Percentiles rank a stretch among this genome's conserved stretches.
Evolutionary conservation across 1,140 invertebrate species (phyloP).

Genomic region (Acromyrmex heyeri): DNA sequence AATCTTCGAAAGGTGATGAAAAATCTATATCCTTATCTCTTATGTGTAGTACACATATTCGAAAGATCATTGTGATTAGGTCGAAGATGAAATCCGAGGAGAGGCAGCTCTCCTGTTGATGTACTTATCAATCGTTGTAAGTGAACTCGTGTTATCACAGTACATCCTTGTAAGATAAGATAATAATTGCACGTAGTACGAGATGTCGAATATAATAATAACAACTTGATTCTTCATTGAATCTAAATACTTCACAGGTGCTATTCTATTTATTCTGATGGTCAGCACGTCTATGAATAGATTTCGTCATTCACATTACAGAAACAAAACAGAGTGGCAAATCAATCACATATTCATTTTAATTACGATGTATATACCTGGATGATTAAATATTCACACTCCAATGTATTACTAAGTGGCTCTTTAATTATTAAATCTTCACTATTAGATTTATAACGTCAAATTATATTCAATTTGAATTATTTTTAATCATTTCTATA

Average conservation of each 20-base stretch:
- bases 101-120: background rate
- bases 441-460: no score
- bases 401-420: no score
- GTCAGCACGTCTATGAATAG: background rate
- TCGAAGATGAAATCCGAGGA: background rate
- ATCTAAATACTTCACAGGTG: background rate
- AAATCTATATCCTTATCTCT: background rate
- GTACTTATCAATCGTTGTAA: slow-evolving; percentile 26
- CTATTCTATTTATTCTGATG: slow-evolving; percentile 15
- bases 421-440: background rate
- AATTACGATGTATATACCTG: background rate
- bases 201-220: slow-evolving; percentile 38
- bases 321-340: slow-evolving; percentile 5
- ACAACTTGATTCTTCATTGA: background rate
- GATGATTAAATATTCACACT: background rate
- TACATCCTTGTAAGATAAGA: slow-evolving; percentile 52
- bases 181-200: slow-evolving; percentile 22
- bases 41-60: background rate
- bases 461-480: no score
- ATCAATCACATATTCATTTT: slow-evolving; percentile 22
- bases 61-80: background rate
- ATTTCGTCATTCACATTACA: slow-evolving; percentile 28
- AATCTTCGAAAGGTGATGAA: background rate
- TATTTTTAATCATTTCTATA: no score
- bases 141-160: slow-evolving; percentile 6